Evolutionary conservation across 2,113 vertebrate species (phyloP), one percentile per base, ranked within the genome.

Genomic region (Cygnus buccinator): DNA sequence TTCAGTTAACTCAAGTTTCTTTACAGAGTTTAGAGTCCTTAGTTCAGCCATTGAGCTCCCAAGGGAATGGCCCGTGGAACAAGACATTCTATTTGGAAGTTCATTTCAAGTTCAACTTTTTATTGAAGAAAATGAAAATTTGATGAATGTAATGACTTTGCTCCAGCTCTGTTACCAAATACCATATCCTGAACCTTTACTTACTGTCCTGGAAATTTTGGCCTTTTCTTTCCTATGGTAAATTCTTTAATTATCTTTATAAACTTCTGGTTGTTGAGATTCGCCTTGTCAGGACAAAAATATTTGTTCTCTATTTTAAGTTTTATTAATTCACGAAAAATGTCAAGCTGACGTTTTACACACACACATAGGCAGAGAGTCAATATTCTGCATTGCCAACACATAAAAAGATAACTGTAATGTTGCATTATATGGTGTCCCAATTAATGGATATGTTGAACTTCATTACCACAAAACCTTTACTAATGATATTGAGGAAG

Each of bases 291-390:
- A 50, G 39, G 55, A 28, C 2, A 75, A 66, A 73, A 81, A 57
- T 44, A 67, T 31, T 75, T 81, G 3, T 75, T 39, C 2, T 81
- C 9, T 22, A 26, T 67, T 73, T 87, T 37, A 28, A 28, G 6
- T 57, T 39, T 31, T 70, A 43, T 44, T 62, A 70, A 63, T 84
- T 80, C 19, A 35, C 22, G 9, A 11, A 48, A 48, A 48, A 21
- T 48, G 46, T 48, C 46, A 48, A 20, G 46, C 20, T 48, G 46
- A 48, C 3, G 1, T 65, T 63, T 67, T 83, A 11, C 4, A 10
- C 50, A 39, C 1, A 3, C 2, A 2, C 9, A 11, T 22, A 33
- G 6, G 29, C 33, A 57, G 3, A 74, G 26, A 67, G 13, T 10
- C 15, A 17, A 5, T 62, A 8, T 25, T 86, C 31, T 55, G 31